Conservation (phyloP, 1,140 invertebrate species). For the Achatina immaculata region DNA sequence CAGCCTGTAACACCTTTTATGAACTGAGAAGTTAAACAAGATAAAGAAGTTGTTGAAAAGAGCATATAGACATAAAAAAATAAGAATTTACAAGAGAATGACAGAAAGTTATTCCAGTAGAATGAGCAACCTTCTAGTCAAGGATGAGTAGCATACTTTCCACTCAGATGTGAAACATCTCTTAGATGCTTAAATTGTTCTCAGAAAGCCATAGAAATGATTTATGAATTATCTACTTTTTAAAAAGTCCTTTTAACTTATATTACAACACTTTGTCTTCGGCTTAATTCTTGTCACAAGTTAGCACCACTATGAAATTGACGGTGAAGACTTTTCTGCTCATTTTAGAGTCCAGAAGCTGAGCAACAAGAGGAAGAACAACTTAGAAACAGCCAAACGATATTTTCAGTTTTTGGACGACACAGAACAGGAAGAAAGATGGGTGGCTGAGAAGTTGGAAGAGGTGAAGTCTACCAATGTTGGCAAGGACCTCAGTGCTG, state of each 20-base stretch:
- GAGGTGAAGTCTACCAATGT: constrained; percentile 88
- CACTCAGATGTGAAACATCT: no score
- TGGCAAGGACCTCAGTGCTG: constrained; percentile 91
- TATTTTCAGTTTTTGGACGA: constrained; percentile 97
- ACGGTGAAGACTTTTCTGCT: no score
- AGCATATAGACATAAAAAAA: neutral
- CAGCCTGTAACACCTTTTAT: no score
- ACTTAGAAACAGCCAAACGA: constrained; percentile 90
- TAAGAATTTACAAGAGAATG: neutral
- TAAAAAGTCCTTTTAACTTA: no score
- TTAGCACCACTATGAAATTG: no score
- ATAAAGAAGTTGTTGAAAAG: neutral
- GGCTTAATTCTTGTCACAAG: no score
- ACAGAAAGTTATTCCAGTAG: neutral
- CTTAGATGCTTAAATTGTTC: no score
- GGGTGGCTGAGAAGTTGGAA: constrained; percentile 97
- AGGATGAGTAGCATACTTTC: no score
- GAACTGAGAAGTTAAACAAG: neutral
- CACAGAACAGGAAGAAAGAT: constrained; percentile 97
- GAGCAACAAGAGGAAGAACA: constrained; percentile 82
- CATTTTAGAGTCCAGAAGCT: constrained; percentile 73
- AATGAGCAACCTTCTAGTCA: no score
- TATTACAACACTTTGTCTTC: no score
- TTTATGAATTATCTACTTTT: no score
- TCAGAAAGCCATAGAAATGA: no score